These are phyloP conservation scores for Chaetoderma sp. DNA, from an alignment of 2,888 invertebrate species.

Conservation along the genomic window DNA sequence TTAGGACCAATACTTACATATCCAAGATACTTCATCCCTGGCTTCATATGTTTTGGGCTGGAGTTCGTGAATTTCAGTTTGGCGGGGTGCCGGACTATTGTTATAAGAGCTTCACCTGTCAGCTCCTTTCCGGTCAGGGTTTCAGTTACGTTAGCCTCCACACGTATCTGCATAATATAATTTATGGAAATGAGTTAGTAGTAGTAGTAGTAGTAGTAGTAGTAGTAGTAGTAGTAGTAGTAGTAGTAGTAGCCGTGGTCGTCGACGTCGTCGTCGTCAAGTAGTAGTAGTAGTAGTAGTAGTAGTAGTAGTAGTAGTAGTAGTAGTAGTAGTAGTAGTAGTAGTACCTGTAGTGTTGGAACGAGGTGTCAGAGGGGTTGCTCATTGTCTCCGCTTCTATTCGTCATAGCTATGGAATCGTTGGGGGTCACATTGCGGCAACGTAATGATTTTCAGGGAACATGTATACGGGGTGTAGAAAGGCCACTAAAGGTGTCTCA, in stretches of 20 bases:
- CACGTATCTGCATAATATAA: slow-evolving; percentile 84
- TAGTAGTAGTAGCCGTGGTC: too few species aligned
- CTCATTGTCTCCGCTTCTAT: too few species aligned
- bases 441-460: slow-evolving; percentile 26
- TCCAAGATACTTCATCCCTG: slow-evolving; percentile 84
- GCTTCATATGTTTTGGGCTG: slow-evolving; percentile 85
- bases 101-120: slow-evolving; percentile 80
- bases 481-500: too few species aligned
- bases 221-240: too few species aligned
- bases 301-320: slow-evolving; percentile 29
- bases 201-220: too few species aligned
- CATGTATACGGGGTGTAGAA: too few species aligned
- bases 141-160: slow-evolving; percentile 91
- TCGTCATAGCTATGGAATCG: too few species aligned
- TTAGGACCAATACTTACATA: slow-evolving; percentile 76
- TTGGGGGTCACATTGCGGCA: too few species aligned
- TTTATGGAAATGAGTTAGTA: slow-evolving; percentile 79
- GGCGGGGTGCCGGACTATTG: slow-evolving; percentile 82
- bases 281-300: slow-evolving; percentile 28
- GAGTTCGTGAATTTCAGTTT: slow-evolving; percentile 81
- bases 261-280: too few species aligned
- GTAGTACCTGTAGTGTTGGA: too few species aligned
- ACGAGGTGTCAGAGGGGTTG: too few species aligned
- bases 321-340: slow-evolving; percentile 29
- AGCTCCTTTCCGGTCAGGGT: slow-evolving; percentile 85